phyloP scores from a whole-genome alignment of 2,113 vertebrate species.

The Genyomyrus donnyi region DNA sequence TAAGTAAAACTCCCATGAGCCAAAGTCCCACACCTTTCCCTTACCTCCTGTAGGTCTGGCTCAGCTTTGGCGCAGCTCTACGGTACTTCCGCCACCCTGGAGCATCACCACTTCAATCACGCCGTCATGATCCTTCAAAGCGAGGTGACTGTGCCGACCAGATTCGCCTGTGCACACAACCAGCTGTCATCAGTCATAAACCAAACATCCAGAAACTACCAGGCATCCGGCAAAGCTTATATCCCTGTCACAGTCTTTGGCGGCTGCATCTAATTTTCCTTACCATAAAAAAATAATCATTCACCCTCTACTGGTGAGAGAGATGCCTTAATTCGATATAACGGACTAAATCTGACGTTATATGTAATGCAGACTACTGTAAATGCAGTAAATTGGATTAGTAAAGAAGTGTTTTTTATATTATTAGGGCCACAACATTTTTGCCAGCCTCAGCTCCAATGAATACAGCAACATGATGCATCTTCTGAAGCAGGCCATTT shows the following conservation, averaged over 20 bases:
- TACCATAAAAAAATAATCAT: neutral
- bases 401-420: neutral
- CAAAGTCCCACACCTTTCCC: neutral
- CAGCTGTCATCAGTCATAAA: neutral
- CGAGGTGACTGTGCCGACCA: slow-evolving; percentile 49
- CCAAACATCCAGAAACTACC: neutral
- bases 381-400: neutral
- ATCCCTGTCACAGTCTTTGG: no score
- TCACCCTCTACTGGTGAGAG: neutral
- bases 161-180: neutral
- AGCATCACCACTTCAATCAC: slow-evolving; percentile 74
- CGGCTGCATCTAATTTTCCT: neutral
- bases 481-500: slow-evolving; percentile 67
- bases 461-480: slow-evolving; percentile 75
- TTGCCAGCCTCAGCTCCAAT: slow-evolving; percentile 66
- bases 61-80: slow-evolving; percentile 67
- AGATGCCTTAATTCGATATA: neutral
- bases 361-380: neutral
- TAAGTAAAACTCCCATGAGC: no score
- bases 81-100: slow-evolving; percentile 68
- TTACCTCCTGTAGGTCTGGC: slow-evolving; percentile 51
- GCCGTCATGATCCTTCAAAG: slow-evolving; percentile 74
- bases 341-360: neutral
- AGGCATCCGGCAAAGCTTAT: neutral
- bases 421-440: slow-evolving; percentile 69